Percentiles rank a stretch among this genome's conserved stretches.
Evolutionary conservation across 2,113 vertebrate genomes (phyloP).

Genomic region (Erythrocercus mccallii): DNA sequence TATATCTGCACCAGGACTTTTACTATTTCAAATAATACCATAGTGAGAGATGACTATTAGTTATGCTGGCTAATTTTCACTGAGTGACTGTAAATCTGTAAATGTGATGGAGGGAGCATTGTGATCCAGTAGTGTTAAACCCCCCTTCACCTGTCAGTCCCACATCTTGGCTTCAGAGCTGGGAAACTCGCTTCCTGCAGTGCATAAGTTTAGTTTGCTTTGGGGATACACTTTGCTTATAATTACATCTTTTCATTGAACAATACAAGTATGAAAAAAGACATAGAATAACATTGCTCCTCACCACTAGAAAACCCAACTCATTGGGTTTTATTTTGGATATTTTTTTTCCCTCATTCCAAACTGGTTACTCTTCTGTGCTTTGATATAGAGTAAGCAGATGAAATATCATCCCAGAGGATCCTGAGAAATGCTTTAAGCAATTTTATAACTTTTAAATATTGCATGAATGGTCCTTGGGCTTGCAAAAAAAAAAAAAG

Average conservation of each 20-base stretch:
- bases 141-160: background rate
- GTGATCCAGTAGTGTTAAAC: background rate
- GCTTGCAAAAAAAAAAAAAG: background rate
- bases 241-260: background rate
- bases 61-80: background rate
- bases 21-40: background rate
- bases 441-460: background rate
- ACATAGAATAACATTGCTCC: background rate
- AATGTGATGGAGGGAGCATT: background rate
- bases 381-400: background rate
- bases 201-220: background rate
- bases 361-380: background rate
- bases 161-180: background rate
- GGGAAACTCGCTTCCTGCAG: background rate
- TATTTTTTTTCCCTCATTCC: background rate
- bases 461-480: background rate
- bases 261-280: background rate
- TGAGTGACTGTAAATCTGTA: background rate
- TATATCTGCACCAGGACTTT: background rate
- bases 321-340: background rate
- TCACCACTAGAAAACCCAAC: background rate
- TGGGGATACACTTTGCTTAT: background rate
- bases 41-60: background rate
- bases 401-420: background rate
- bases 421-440: background rate